Evolutionary conservation across 2,888 invertebrate species (phyloP).

Genomic region (Macrophya alboannulata): DNA sequence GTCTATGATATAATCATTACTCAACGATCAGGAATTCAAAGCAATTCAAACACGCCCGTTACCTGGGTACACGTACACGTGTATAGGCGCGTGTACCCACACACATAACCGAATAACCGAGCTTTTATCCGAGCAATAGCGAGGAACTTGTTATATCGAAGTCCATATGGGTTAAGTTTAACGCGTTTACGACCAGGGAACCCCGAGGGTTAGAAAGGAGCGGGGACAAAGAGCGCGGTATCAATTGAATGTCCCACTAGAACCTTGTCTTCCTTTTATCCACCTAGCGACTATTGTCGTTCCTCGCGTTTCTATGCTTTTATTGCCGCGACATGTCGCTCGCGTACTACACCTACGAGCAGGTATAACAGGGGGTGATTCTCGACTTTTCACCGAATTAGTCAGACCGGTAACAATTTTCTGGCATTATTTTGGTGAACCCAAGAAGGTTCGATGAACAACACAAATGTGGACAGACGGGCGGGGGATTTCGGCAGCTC

Average conservation of each 20-base stretch:
- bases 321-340: background rate
- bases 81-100: background rate
- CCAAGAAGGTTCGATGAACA: background rate
- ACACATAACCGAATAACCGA: background rate
- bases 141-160: conserved; percentile 5
- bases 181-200: conserved; percentile 32
- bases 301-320: background rate
- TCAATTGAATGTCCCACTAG: conserved; percentile 13
- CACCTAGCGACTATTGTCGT: background rate
- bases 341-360: background rate
- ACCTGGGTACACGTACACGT: background rate
- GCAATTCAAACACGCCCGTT: background rate
- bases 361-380: background rate
- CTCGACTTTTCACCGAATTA: background rate
- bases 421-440: background rate
- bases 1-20: conserved; percentile 42
- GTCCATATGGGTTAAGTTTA: background rate
- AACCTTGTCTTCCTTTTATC: conserved; percentile 17
- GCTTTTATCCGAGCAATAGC: background rate
- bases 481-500: background rate
- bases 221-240: conserved; percentile 4
- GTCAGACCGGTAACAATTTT: background rate
- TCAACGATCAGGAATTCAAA: conserved; percentile 43
- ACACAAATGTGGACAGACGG: background rate
- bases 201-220: background rate